Base-by-base conservation (phyloP, 2,113 vertebrate genomes). In the Lagopus leucura region DNA sequence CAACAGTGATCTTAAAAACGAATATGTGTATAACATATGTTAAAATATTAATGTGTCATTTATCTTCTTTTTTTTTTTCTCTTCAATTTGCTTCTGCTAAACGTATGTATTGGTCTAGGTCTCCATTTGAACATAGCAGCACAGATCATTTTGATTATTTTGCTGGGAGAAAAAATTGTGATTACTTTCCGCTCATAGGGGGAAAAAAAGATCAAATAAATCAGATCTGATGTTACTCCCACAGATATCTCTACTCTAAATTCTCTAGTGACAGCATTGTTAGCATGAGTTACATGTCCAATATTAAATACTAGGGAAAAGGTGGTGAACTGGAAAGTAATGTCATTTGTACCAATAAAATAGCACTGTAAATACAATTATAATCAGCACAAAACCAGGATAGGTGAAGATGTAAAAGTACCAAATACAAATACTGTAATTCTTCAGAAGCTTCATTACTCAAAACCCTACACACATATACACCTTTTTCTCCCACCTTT, bases 11-110 rank as follows among this genome's bases (percentile, higher is more conserved):
- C 50, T 52, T 64, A 72, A 83, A 94, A 81, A 83, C 2, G 16
- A 61, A 86, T 91, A 81, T 38, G 8, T 75, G 47, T 43, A 30
- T 75, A 82, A 79, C 13, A 32, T 86, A 87, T 40, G 34, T 80
- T 80, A 74, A 95, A 80, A 45, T 61, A 92, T 82, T 95, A 30
- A 63, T 77, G 45, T 13, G 25, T 45, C 88, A 88, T 95, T 94
- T 91, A 32, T 88, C 77, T 88, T 82, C 55, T 89, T 72, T 52
- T 38, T 24, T 50, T 11, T 50, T 43, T 1, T 1, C 3, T 2
- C 13, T 27, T 16, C 12, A 64, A 28, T 64, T 64, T 63, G 17
- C 27, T 28, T 36, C 32, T 34, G 34, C 65, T 90, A 88, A 92
- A 77, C 0, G 1, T 38, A 43, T 18, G 32, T 17, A 75, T 86